Evolutionary conservation across 2,113 vertebrate genomes (phyloP).

Genomic region (Trematocara unimaculatum): DNA sequence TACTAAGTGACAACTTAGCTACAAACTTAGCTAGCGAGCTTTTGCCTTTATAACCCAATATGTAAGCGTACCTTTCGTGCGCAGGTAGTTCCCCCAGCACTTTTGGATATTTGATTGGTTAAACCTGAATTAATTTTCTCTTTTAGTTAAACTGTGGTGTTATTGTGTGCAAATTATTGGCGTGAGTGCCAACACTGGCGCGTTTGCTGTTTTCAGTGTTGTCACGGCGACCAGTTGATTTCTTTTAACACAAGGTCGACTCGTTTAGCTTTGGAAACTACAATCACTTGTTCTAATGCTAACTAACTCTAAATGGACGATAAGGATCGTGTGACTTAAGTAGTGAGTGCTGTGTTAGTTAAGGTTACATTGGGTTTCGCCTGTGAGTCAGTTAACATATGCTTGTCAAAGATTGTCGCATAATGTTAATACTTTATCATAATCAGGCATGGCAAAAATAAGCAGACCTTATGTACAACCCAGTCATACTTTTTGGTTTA

Average conservation of each 20-base stretch:
- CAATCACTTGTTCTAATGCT: not conserved
- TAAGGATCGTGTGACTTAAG: not conserved
- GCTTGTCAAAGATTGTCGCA: not conserved
- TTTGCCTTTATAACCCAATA: not conserved
- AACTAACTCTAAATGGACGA: not conserved
- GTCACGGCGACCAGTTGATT: constrained; percentile 1
- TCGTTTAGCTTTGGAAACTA: not conserved
- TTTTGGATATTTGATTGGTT: not conserved
- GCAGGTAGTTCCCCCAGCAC: not conserved
- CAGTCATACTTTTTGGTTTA: not conserved
- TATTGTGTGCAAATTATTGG: not conserved
- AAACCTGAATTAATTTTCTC: not conserved
- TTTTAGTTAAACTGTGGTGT: not conserved
- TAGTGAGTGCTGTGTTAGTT: not conserved
- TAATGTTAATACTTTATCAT: not conserved
- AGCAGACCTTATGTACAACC: not conserved
- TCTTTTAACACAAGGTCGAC: not conserved
- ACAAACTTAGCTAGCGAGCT: constrained; percentile 45
- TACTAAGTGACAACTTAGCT: constrained; percentile 45
- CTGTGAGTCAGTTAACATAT: not conserved
- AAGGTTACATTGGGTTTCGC: not conserved
- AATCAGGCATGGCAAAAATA: not conserved
- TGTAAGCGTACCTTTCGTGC: not conserved
- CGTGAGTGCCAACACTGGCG: not conserved
- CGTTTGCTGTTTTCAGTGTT: constrained; percentile 6